Percentiles rank a stretch among this genome's conserved stretches.
Evolutionary conservation across 92 coral and sea anemone species (phyloP).

Genomic region (Zoanthus sociatus): DNA sequence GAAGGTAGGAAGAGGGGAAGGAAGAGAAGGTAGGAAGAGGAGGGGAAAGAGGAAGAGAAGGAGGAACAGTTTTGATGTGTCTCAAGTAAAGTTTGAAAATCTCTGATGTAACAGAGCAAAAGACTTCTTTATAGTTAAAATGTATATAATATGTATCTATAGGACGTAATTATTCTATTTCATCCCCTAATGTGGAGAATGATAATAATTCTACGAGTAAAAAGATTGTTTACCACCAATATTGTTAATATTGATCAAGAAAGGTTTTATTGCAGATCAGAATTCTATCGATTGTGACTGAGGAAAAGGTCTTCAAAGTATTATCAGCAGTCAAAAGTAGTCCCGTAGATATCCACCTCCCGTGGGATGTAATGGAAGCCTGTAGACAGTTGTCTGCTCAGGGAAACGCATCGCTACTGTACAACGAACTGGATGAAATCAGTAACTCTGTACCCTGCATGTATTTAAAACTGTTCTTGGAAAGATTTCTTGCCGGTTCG

Average conservation of each 20-base stretch:
- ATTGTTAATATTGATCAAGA: not conserved
- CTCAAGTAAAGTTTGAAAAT: no score
- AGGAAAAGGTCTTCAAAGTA: conserved; percentile 19
- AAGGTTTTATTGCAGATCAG: conserved; percentile 15
- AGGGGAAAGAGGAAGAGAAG: no score
- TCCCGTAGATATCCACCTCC: conserved; percentile 13
- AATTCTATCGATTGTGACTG: conserved; percentile 25
- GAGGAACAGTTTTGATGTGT: no score
- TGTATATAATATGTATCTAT: no score
- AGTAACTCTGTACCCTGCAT: conserved; percentile 8
- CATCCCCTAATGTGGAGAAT: no score
- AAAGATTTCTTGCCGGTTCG: not conserved
- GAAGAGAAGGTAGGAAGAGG: no score
- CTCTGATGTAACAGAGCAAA: no score
- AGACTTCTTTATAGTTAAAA: no score
- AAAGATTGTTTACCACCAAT: no score
- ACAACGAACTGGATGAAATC: not conserved
- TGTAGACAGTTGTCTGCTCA: conserved; percentile 21
- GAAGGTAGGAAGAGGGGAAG: no score
- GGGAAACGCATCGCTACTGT: conserved; percentile 5
- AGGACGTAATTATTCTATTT: no score
- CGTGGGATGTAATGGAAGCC: conserved; percentile 40
- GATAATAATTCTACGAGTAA: no score
- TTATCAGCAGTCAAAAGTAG: conserved; percentile 21
- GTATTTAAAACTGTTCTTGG: conserved; percentile 33